Evolutionary conservation across 2,797 vertebrate species (phyloP), one percentile per base, ranked within the genome.

Genomic region (Galagoides demidoff): DNA sequence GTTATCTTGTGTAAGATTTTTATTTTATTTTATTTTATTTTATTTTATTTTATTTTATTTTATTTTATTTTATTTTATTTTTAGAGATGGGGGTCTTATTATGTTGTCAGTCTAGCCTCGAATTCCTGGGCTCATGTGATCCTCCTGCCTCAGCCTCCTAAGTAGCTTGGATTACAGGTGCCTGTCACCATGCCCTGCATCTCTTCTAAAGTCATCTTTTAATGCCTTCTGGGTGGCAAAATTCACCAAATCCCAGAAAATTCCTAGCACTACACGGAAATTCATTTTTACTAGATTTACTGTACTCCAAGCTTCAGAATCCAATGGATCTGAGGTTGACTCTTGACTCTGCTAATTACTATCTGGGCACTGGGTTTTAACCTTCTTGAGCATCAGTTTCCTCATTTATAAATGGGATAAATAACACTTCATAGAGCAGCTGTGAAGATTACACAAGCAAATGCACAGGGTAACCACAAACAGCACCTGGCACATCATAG

Each of bases 131-230:
- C 31, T 68, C 16, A 2, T 19, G 7, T 34, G 64, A 68, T n/a
- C 31, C 8, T n/a, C 64, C 31, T 34, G 31, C 64, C 64, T 68
- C 64, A 68, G 64, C 64, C 64, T 68, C 64, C 31, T 68, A 68
- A 68, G 31, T 34, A 68, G 31, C 64, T 68, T 9, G 31, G 64
- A 68, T 31, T 34, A n/a, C 64, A 20, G 64, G 64, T 68, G 31
- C 17, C 19, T n/a, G 31, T n/a, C 64, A 68, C 31, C 64, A n/a
- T n/a, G 64, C 31, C 64, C 0, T 8, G 64, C 31, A 59, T 64
- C 13, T 0, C 57, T 61, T 93, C 76, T 89, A 84, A 78, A 95
- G 68, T 77, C 39, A 89, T 52, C 74, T 88, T 95, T 84, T 45
- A 63, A 27, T 49, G 61, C 10, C 70, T 92, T 90, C 37, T 81